These are phyloP conservation scores for Paragorgia papillata DNA, from an alignment of 92 coral and sea anemone species.

Conservation along the genomic window DNA sequence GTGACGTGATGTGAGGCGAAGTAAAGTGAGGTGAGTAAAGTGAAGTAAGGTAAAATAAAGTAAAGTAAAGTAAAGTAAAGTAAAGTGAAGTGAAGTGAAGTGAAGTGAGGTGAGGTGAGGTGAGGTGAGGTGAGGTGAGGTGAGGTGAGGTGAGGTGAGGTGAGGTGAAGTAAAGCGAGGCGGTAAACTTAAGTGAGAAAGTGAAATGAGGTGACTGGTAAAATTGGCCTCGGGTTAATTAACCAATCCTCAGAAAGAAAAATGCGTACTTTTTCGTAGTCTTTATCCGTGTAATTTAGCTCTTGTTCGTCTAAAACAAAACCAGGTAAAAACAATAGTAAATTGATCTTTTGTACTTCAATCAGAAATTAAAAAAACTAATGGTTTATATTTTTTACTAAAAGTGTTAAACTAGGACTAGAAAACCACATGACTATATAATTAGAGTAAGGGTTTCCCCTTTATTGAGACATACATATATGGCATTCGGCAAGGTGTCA, in stretches of 20 bases:
- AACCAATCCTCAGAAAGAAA: too few species aligned
- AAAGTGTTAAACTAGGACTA: too few species aligned
- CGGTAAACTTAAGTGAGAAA: not conserved
- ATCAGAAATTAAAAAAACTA: too few species aligned
- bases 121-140: conserved; percentile 1
- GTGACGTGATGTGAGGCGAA: not conserved
- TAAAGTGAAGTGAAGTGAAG: conserved; percentile 1
- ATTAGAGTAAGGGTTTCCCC: too few species aligned
- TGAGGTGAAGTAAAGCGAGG: not conserved
- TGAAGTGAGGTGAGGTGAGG: not conserved
- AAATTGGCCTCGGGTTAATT: too few species aligned
- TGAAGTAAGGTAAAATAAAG: not conserved
- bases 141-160: not conserved
- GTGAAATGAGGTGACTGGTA: not conserved
- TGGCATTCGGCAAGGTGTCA: too few species aligned
- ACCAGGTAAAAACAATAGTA: not conserved
- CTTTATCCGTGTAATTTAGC: conserved; percentile 76
- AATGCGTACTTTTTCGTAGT: conserved; percentile 80
- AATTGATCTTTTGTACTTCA: too few species aligned
- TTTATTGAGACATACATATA: too few species aligned
- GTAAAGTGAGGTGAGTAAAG: conserved; percentile 9
- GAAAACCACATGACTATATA: too few species aligned
- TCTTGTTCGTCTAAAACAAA: conserved; percentile 46
- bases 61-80: conserved; percentile 4
- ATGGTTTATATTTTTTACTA: too few species aligned